Conservation (phyloP, 2,888 invertebrate genomes). For the Diaperis boleti region DNA sequence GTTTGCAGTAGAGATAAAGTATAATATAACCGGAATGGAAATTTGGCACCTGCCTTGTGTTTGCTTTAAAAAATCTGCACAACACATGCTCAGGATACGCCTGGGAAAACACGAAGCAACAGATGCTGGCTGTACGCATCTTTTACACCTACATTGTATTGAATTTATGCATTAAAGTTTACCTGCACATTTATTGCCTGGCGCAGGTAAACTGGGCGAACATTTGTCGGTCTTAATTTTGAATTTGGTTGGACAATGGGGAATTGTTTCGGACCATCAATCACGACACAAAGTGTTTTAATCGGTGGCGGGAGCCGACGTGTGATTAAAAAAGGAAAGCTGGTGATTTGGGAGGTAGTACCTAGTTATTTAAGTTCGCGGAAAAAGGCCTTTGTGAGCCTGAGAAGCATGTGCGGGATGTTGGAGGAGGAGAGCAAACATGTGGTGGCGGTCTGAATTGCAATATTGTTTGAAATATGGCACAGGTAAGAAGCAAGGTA, state of each 20-base stretch:
- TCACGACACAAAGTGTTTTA: not conserved
- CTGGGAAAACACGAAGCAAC: constrained; percentile 57
- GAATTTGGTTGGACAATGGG: not conserved
- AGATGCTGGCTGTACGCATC: constrained; percentile 55
- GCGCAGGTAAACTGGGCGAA: constrained; percentile 51
- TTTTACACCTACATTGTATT: constrained; percentile 55
- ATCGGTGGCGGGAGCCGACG: not conserved
- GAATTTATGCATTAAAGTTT: constrained; percentile 49
- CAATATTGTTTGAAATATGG: constrained; percentile 40
- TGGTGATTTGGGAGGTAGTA: constrained; percentile 8
- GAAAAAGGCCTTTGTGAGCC: constrained; percentile 28
- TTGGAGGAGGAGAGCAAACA: constrained; percentile 24
- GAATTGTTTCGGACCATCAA: constrained; percentile 10
- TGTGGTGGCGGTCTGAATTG: constrained; percentile 22
- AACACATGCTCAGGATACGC: constrained; percentile 57
- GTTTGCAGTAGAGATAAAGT: constrained; percentile 19
- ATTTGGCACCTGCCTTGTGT: constrained; percentile 56
- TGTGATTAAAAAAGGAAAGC: constrained; percentile 11
- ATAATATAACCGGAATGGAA: constrained; percentile 41
- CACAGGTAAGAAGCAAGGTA: constrained; percentile 44
- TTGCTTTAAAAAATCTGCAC: constrained; percentile 58
- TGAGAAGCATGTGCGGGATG: constrained; percentile 38
- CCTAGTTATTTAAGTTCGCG: constrained; percentile 26
- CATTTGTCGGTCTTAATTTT: constrained; percentile 1
- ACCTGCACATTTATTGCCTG: constrained; percentile 54